phyloP scores from a whole-genome alignment of 2,113 vertebrate genomes.

The Speoplatyrhinus poulsoni region DNA sequence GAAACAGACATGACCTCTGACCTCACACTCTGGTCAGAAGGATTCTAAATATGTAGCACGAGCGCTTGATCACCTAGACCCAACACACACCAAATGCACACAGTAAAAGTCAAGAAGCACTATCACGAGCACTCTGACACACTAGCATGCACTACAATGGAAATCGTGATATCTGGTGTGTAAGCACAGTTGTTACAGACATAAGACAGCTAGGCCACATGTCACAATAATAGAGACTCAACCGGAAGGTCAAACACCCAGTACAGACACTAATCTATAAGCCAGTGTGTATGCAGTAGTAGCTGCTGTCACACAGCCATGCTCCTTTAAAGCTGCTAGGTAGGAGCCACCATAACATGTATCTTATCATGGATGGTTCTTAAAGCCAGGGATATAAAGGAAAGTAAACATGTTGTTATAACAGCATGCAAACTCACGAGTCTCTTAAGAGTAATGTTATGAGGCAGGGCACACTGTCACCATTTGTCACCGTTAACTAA shows the following conservation, averaged over 20 bases:
- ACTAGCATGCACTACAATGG: background rate
- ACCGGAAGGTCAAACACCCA: slow-evolving; percentile 7
- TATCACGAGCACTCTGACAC: slow-evolving; percentile 16
- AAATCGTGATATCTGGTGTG: slow-evolving; percentile 2
- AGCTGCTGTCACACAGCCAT: too few relatives aligned
- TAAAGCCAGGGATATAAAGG: slow-evolving; percentile 8
- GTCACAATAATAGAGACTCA: slow-evolving; percentile 24
- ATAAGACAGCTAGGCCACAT: slow-evolving; percentile 16
- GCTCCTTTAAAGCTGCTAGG: too few relatives aligned
- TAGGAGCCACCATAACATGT: too few relatives aligned
- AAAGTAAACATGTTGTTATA: background rate
- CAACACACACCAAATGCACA: slow-evolving; percentile 24
- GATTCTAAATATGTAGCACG: slow-evolving; percentile 14
- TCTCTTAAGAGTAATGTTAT: background rate
- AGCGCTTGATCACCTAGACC: slow-evolving; percentile 8
- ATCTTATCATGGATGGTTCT: slow-evolving; percentile 1
- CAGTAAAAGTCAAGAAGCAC: background rate
- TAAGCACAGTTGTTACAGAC: slow-evolving; percentile 28
- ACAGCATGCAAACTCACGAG: slow-evolving; percentile 5
- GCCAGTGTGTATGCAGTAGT: background rate
- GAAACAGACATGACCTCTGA: slow-evolving; percentile 35
- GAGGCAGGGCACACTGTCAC: background rate
- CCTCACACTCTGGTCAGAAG: slow-evolving; percentile 24
- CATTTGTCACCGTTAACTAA: slow-evolving; percentile 28
- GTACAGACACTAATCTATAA: slow-evolving; percentile 4